Base-by-base conservation (phyloP, 2,888 invertebrate genomes). In the Nymphalis c-album region DNA sequence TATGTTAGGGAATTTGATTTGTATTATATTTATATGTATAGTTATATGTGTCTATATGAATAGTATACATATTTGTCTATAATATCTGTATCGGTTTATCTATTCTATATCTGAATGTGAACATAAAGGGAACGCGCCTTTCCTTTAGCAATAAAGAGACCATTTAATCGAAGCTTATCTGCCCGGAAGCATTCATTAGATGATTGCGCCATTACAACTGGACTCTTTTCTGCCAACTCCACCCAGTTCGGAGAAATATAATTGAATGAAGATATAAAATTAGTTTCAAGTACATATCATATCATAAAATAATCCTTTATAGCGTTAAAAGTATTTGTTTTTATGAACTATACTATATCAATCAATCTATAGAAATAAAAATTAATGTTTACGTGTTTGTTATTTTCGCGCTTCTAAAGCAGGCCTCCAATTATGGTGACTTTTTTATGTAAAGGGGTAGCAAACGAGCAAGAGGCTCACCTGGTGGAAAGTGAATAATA, bases 141-240 rank as follows among this genome's bases (percentile, higher is more conserved):
- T 87, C 89, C 87, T 88, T 87, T 80, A 75, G 90, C 88, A 88
- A 91, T 91, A 91, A 91, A 92, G 89, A 85, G 87, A 88, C 87
- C 90, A 91, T 91, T 92, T 92, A 91, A 91, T 92, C 91, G 90
- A 87, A 88, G 89, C 90, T 91, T 91, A 91, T 91, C 90, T 90
- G 86, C 84, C 89, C 92, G 87, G 90, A 89, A 91, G 92, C 90
- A 89, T 90, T 93, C 92, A 93, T 93, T 93, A 93, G 92, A 92
- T 92, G 92, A 93, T 93, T 93, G 92, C 90, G 79, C 88, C 85
- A 83, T 90, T 91, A 88, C 91, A 86, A 85, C 83, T 86, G 85
- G 87, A 90, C 87, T 87, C 83, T 84, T 86, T 80, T 82, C 77
- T 76, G 77, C 81, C 78, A 78, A 76, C 81, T 80, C 81, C 82